Base-by-base conservation (phyloP, 2,797 vertebrate species). In the Rhinoraja longicauda region DNA sequence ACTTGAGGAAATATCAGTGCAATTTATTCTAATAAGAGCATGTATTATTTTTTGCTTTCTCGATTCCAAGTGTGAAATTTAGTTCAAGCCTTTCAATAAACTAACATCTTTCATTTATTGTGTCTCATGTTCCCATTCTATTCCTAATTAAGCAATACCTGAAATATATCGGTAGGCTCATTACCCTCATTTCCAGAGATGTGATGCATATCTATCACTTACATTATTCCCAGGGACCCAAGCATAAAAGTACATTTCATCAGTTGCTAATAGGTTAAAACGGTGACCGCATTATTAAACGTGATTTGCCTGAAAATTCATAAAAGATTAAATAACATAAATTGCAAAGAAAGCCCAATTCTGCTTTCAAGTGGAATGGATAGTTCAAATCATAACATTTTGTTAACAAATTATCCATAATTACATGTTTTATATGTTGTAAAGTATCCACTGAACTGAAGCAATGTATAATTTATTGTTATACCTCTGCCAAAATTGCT, bases 381-480 rank as follows among this genome's bases (percentile, higher is more conserved):
- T 92, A 92, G 70, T 92, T 92, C 39, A 92, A 92, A 73, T 92
- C 73, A 29, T 72, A 92, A 75, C 70, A 57, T 92, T 92, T 92
- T 92, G 64, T 92, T 91, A 92, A 92, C 90, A 92, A 73, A 92
- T 92, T 92, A 75, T 92, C 72, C 90, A 92, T 92, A 92, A 92
- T 92, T 92, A 29, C 90, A 92, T 92, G 90, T 92, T 92, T 53
- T 92, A 92, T 39, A 92, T 92, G 67, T 75, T 92, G 90, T 73
- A 92, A 92, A 75, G 67, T 92, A 92, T 92, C 90, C 39, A 73
- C 24, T 92, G 36, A 92, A 92, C 70, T 73, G 67, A 75, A 75
- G 90, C 39, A 75, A 92, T 92, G 39, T 45, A 92, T 92, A 92
- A 92, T 92, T 92, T 92, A 92, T 92, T 92, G 70, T 92, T 75